A percentile compares a stretch with the other conserved stretches of the same genome.
Conservation (phyloP, 2,888 invertebrate genomes). For the Chaetoderma sp. region DNA sequence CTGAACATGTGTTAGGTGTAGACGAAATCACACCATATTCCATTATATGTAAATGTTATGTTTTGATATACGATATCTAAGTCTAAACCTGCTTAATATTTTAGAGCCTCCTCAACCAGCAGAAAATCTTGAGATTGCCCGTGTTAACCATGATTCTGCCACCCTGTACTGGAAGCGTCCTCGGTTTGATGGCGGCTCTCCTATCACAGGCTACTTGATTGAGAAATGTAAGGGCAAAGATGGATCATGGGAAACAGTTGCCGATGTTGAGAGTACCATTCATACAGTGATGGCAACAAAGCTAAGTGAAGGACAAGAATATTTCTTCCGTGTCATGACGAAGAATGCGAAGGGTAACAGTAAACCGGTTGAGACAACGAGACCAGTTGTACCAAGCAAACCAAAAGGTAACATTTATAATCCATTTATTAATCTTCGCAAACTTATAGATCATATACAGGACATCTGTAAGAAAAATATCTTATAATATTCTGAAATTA, state of each 20-base stretch:
- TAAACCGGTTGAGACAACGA: conserved; percentile 47
- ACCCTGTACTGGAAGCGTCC: conserved; percentile 67
- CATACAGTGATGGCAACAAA: conserved; percentile 41
- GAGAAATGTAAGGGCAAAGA: conserved; percentile 52
- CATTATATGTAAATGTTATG: neutral
- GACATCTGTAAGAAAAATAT: too few relatives aligned
- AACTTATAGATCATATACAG: neutral
- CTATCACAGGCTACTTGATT: conserved; percentile 53
- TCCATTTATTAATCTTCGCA: neutral
- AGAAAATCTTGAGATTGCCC: conserved; percentile 46
- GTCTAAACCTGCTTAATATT: neutral
- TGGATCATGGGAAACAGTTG: conserved; percentile 44
- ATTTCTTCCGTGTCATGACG: conserved; percentile 65
- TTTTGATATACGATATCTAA: neutral
- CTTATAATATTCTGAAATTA: too few relatives aligned
- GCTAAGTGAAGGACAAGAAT: conserved; percentile 60
- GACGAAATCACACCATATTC: conserved; percentile 14
- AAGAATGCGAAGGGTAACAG: conserved; percentile 60
- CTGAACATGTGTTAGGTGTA: conserved; percentile 80
- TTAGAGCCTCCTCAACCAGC: conserved; percentile 54
- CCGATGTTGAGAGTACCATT: conserved; percentile 41
- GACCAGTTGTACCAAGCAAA: conserved; percentile 53
- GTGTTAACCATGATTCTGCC: conserved; percentile 47
- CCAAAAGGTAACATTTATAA: conserved; percentile 77
- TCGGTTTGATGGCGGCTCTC: conserved; percentile 58